phyloP scores from a whole-genome alignment of 92 coral and sea anemone genomes.

The Actinernus sp. region DNA sequence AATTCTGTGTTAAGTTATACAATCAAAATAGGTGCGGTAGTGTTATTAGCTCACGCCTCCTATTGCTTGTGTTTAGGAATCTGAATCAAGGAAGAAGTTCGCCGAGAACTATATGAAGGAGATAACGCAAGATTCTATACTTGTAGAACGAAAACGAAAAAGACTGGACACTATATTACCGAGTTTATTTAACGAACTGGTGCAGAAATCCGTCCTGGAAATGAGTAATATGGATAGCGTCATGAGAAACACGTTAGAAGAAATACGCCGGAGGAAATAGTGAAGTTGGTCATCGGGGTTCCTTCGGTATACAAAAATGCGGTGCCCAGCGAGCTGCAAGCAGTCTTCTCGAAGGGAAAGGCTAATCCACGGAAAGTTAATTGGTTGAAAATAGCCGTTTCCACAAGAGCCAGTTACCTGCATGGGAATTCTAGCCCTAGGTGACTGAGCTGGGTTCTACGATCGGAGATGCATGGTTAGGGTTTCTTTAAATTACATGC shows the following conservation, averaged over 20 bases:
- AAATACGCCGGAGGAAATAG: conserved; percentile 52
- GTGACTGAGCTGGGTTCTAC: too few relatives aligned
- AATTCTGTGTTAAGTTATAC: too few relatives aligned
- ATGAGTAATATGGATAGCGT: conserved; percentile 64
- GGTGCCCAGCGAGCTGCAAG: too few relatives aligned
- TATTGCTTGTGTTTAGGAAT: conserved; percentile 53
- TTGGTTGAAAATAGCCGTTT: too few relatives aligned
- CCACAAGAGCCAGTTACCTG: too few relatives aligned
- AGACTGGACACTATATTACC: conserved; percentile 83
- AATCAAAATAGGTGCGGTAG: too few relatives aligned
- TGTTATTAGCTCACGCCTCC: too few relatives aligned
- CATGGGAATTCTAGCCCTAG: too few relatives aligned
- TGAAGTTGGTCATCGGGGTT: not conserved
- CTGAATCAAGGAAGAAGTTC: conserved; percentile 67
- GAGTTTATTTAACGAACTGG: conserved; percentile 71
- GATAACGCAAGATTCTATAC: conserved; percentile 72
- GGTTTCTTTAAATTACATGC: too few relatives aligned
- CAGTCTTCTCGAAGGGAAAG: too few relatives aligned
- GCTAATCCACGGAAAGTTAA: too few relatives aligned
- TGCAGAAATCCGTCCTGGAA: conserved; percentile 66
- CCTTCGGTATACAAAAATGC: conserved; percentile 17
- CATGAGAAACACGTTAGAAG: conserved; percentile 74
- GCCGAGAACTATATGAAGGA: conserved; percentile 84
- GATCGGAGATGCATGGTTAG: too few relatives aligned
- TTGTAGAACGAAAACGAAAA: conserved; percentile 76